Percentiles rank a stretch among this genome's conserved stretches.
phyloP scores from a whole-genome alignment of 2,888 invertebrate species.

The Carcina quercana region DNA sequence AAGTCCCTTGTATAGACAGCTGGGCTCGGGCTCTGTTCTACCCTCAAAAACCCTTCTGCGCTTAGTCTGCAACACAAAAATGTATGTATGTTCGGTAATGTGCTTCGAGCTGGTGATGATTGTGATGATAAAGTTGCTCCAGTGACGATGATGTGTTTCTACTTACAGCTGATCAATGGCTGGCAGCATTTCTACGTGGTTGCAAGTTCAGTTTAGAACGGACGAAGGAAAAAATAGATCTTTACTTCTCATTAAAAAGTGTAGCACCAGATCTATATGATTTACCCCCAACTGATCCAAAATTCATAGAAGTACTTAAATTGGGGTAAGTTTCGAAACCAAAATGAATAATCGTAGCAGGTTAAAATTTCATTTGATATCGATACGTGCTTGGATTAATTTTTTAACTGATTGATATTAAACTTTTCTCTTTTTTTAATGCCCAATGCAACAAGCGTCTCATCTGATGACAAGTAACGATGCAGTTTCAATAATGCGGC shows the following conservation, averaged over 20 bases:
- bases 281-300: slow-evolving; percentile 28
- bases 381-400: not conserved
- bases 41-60: not conserved
- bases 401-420: not conserved
- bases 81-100: not conserved
- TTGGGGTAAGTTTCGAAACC: slow-evolving; percentile 28
- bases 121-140: not conserved
- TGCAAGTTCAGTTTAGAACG: slow-evolving; percentile 76
- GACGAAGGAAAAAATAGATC: slow-evolving; percentile 76
- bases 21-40: not conserved
- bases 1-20: no score
- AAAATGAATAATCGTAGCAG: no score
- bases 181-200: slow-evolving; percentile 74
- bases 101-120: not conserved
- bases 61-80: not conserved
- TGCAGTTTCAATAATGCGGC: no score
- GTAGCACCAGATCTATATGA: slow-evolving; percentile 64
- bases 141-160: not conserved
- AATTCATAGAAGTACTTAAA: slow-evolving; percentile 30
- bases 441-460: not conserved
- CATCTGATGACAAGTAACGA: not conserved
- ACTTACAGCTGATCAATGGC: slow-evolving; percentile 71
- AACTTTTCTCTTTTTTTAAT: not conserved
- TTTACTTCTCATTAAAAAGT: slow-evolving; percentile 69
- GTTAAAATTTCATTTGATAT: not conserved